Percentiles rank a stretch among this genome's conserved stretches.
Evolutionary conservation across 2,888 invertebrate genomes (phyloP).

Genomic region (Laothoe populi): DNA sequence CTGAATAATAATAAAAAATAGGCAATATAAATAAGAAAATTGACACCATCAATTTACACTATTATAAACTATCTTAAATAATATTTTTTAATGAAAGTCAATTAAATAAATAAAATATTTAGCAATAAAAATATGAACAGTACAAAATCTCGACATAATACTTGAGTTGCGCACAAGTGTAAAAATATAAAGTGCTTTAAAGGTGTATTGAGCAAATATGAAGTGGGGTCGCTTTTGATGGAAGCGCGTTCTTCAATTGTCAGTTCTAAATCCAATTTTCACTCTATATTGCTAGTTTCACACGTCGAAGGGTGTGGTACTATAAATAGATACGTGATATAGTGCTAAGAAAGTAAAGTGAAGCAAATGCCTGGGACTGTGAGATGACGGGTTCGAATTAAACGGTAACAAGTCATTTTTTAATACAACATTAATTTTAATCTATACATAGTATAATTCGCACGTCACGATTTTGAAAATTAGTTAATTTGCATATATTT

Average conservation of each 20-base stretch:
- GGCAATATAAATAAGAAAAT: no score
- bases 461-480: no score
- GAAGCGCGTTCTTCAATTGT: constrained; percentile 80
- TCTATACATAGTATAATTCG: no score
- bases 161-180: constrained; percentile 44
- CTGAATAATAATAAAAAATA: no score
- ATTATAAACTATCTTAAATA: no score
- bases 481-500: no score
- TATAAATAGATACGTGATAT: constrained; percentile 35
- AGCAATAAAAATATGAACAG: neutral
- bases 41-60: no score
- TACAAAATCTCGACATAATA: constrained; percentile 28
- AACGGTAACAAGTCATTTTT: no score
- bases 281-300: constrained; percentile 79
- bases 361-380: neutral
- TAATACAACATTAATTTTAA: no score
- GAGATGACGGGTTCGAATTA: neutral
- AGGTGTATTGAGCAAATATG: constrained; percentile 75
- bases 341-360: constrained; percentile 6
- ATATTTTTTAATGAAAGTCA: no score
- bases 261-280: constrained; percentile 83
- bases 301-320: constrained; percentile 62
- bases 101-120: no score
- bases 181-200: constrained; percentile 65
- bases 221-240: constrained; percentile 77